A percentile compares a stretch with the other conserved stretches of the same genome.
These are phyloP conservation scores for Penaeus chinensis DNA, from an alignment of 1,140 invertebrate species.

Conservation along the genomic window DNA sequence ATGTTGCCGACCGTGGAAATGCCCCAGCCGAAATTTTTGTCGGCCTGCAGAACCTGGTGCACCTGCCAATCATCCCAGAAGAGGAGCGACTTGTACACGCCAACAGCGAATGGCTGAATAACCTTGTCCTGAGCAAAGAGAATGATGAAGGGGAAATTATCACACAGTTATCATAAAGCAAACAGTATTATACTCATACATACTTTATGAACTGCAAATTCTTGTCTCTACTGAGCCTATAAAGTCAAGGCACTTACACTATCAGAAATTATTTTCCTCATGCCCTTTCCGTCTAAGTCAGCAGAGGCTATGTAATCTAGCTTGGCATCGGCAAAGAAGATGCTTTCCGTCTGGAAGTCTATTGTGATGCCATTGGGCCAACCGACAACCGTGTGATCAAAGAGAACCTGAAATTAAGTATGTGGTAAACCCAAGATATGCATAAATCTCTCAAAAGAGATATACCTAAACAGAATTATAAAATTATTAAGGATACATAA, in stretches of 20 bases:
- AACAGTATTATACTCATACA: neutral
- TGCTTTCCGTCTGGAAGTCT: conserved; percentile 82
- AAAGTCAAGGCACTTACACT: conserved; percentile 21
- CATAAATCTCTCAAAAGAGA: too few relatives aligned
- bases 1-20: conserved; percentile 71
- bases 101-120: conserved; percentile 85
- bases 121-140: conserved; percentile 66
- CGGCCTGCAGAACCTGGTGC: conserved; percentile 80
- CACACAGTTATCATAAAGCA: neutral
- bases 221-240: too few relatives aligned
- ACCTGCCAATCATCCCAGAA: conserved; percentile 94
- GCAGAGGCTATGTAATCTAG: conserved; percentile 87
- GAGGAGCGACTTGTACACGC: conserved; percentile 85
- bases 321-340: conserved; percentile 89
- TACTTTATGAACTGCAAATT: neutral
- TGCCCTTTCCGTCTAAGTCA: conserved; percentile 83
- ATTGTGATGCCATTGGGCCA: conserved; percentile 92
- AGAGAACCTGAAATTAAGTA: conserved; percentile 53
- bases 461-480: neutral
- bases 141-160: neutral
- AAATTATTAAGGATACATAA: neutral
- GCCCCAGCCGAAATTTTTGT: conserved; percentile 72
- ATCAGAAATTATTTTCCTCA: conserved; percentile 74
- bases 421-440: neutral
- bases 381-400: conserved; percentile 72